Evolutionary conservation across 2,888 invertebrate genomes (phyloP).

Genomic region (Drosophila lacicola): DNA sequence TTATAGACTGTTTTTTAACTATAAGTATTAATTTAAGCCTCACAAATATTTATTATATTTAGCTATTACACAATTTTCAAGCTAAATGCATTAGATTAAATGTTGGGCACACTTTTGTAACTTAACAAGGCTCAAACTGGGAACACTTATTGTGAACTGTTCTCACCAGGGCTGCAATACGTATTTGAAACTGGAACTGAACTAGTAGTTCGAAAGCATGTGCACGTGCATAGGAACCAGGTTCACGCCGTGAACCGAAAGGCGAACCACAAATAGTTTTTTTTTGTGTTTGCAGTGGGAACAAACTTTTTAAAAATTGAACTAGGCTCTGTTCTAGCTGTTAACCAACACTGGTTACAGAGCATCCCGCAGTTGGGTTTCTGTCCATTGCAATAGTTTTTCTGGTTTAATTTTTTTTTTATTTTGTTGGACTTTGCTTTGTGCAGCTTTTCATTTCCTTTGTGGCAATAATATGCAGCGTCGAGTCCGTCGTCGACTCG

Average conservation of each 20-base stretch:
- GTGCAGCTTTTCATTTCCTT: conserved; percentile 11
- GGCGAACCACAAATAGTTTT: too few species aligned
- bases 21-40: too few species aligned
- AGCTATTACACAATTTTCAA: too few species aligned
- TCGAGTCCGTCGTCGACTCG: neutral
- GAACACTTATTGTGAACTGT: neutral
- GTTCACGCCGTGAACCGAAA: too few species aligned
- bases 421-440: neutral
- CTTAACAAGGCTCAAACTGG: neutral
- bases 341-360: neutral
- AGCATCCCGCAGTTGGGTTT: neutral
- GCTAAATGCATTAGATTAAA: neutral
- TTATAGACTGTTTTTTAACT: too few species aligned
- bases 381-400: neutral
- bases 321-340: neutral
- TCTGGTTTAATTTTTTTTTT: neutral
- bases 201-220: too few species aligned
- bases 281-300: too few species aligned
- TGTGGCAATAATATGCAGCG: conserved; percentile 19
- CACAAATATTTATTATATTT: too few species aligned
- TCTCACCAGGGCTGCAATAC: neutral
- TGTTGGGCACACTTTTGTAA: neutral
- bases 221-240: too few species aligned
- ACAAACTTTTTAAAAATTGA: too few species aligned
- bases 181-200: too few species aligned